A percentile compares a stretch with the other conserved stretches of the same genome.
Evolutionary conservation across 2,113 vertebrate genomes (phyloP).

Genomic region (Apus apus): DNA sequence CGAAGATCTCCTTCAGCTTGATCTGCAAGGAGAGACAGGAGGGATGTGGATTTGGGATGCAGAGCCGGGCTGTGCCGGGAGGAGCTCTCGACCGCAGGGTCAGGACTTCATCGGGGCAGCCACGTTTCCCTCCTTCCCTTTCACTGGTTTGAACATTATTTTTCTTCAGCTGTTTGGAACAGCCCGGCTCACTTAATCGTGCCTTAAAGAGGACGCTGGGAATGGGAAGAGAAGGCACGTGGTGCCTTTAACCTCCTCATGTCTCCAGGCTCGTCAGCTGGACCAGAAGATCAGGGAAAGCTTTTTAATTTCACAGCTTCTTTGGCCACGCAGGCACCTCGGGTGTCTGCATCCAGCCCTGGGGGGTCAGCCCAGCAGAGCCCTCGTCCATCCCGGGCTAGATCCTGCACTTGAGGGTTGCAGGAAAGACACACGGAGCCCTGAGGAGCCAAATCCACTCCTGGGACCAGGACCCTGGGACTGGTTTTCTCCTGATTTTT

Average conservation of each 20-base stretch:
- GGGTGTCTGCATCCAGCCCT: rapidly evolving
- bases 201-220: not conserved
- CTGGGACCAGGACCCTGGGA: not conserved
- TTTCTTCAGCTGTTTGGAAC: not conserved
- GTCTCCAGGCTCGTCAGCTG: rapidly evolving
- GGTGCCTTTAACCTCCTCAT: rapidly evolving
- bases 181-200: rapidly evolving
- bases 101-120: not conserved
- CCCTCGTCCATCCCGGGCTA: rapidly evolving
- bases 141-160: not conserved
- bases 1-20: conserved; percentile 91
- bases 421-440: rapidly evolving
- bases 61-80: rapidly evolving
- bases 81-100: rapidly evolving
- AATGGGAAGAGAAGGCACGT: not conserved
- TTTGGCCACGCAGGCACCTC: rapidly evolving
- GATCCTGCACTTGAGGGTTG: not conserved
- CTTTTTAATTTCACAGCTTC: rapidly evolving
- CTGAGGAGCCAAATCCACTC: not conserved
- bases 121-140: not conserved
- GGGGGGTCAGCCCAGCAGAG: rapidly evolving
- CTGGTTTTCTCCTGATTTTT: not conserved
- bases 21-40: conserved; percentile 70
- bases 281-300: not conserved
- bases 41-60: not conserved